Base-by-base conservation (phyloP, 2,888 invertebrate genomes). In the Dryocosmus kuriphilus region DNA sequence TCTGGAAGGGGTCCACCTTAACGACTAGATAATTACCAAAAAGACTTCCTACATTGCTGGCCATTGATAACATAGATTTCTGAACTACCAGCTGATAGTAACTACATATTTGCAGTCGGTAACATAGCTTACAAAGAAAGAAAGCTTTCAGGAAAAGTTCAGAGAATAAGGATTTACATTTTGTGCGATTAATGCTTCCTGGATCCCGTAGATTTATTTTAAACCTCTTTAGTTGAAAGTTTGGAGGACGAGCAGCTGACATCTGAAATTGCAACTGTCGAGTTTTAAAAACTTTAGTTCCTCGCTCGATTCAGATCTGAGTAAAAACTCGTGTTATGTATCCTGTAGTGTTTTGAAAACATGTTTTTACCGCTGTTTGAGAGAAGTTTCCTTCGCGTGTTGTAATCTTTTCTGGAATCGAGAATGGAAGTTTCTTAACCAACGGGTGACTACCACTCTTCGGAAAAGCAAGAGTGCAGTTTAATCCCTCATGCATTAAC, bases 191-290 rank as follows among this genome's bases (percentile, higher is more conserved):
- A 61, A 61, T 63, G 35, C 35, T 63, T 4, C 8, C n/a, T 14
- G 14, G 38, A 16, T 41, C 24, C 16, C 35, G 3, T 1, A 41
- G 22, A 38, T 65, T 65, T 30, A n/a, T n/a, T 61, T 63, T 11
- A 63, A 63, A 32, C n/a, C 32, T n/a, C 11, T 8, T 8, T 35
- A 63, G n/a, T 35, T 61, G 30, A 32, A 30, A 60, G 27, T 30
- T 62, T 32, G 35, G 22, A 35, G 22, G 22, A 63, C n/a, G 11
- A 19, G 32, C n/a, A 35, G 62, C 14, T 62, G 62, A 62, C 57
- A 24, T 57, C 57, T 32, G 27, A 51, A 51, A 71, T 51, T 71
- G 51, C 30, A 30, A 71, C 71, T 71, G 57, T 71, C 51, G 46
- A n/a, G 27, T 27, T 51, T 51, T n/a, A 41, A 46, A 41, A 30